Percentiles rank a stretch among this genome's conserved stretches.
phyloP scores from a whole-genome alignment of 2,888 invertebrate species.

The Agrenia bidenticulata region DNA sequence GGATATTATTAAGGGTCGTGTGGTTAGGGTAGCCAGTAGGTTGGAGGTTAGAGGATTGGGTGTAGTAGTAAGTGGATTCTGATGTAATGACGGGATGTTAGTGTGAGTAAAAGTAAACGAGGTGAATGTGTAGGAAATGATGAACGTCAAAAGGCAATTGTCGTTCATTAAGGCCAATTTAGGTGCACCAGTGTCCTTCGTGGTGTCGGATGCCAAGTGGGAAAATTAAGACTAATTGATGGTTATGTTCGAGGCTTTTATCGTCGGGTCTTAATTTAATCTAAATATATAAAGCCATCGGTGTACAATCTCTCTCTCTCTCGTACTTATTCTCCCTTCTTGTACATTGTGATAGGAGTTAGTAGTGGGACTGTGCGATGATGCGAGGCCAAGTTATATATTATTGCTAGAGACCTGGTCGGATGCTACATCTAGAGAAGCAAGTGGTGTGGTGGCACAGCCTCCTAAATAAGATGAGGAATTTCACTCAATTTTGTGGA shows the following conservation, averaged over 20 bases:
- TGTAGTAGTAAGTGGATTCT: no score
- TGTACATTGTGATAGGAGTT: not conserved
- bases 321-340: conserved; percentile 7
- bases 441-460: not conserved
- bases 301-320: conserved; percentile 14
- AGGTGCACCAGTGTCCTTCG: conserved; percentile 26
- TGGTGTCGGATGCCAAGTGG: conserved; percentile 36
- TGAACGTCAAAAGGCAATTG: conserved; percentile 50
- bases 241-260: conserved; percentile 48
- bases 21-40: no score
- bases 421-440: not conserved
- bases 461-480: conserved; percentile 31
- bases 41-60: no score
- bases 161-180: conserved; percentile 51
- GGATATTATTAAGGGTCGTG: no score
- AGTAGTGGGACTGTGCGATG: not conserved
- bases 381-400: not conserved
- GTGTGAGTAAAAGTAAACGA: conserved; percentile 1
- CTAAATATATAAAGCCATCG: conserved; percentile 43
- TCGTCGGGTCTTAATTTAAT: conserved; percentile 48
- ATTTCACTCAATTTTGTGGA: conserved; percentile 32
- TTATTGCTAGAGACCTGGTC: not conserved
- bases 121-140: conserved; percentile 26
- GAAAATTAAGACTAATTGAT: conserved; percentile 51
- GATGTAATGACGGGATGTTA: no score